Percentiles rank a stretch among this genome's conserved stretches.
These are phyloP conservation scores for Taeniopygia guttata DNA, from an alignment of 2,797 vertebrate genomes.

Conservation along the genomic window DNA sequence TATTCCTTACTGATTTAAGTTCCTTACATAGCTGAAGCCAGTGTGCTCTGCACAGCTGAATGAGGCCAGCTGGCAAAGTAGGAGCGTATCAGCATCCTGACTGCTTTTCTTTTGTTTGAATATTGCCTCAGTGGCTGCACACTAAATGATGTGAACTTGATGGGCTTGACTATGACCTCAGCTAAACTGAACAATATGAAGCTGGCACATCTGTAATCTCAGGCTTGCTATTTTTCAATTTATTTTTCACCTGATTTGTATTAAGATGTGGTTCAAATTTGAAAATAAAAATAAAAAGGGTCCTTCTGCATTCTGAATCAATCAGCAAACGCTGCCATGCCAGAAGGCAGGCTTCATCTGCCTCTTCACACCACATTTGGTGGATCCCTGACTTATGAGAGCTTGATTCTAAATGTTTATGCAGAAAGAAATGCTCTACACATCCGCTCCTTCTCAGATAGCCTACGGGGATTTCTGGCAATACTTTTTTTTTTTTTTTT, in stretches of 20 bases:
- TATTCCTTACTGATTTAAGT: constrained; percentile 15
- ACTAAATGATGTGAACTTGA: constrained; percentile 43
- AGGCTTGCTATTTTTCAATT: constrained; percentile 48
- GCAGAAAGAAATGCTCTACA: constrained; percentile 64
- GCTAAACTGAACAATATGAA: constrained; percentile 48
- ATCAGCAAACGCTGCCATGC: constrained; percentile 32
- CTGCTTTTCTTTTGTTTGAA: constrained; percentile 60
- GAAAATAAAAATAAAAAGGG: constrained; percentile 61
- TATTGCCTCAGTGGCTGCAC: constrained; percentile 39
- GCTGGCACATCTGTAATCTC: constrained; percentile 41
- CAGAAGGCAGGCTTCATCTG: constrained; percentile 61
- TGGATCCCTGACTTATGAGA: constrained; percentile 58
- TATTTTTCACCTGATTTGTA: constrained; percentile 63
- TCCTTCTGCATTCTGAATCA: constrained; percentile 43
- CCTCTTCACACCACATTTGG: constrained; percentile 58
- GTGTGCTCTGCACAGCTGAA: constrained; percentile 44
- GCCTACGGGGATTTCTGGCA: constrained; percentile 47
- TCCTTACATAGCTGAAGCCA: constrained; percentile 42
- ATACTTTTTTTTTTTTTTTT: neutral
- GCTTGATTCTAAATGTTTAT: constrained; percentile 62
- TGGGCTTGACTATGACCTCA: constrained; percentile 41
- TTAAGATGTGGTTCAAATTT: constrained; percentile 62
- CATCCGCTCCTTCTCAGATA: constrained; percentile 55
- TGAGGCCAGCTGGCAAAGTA: constrained; percentile 47
- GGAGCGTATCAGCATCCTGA: constrained; percentile 4